Percentiles rank a stretch among this genome's conserved stretches.
These are phyloP conservation scores for Platorchestia sp. DNA, from an alignment of 1,140 invertebrate species.

Conservation along the genomic window DNA sequence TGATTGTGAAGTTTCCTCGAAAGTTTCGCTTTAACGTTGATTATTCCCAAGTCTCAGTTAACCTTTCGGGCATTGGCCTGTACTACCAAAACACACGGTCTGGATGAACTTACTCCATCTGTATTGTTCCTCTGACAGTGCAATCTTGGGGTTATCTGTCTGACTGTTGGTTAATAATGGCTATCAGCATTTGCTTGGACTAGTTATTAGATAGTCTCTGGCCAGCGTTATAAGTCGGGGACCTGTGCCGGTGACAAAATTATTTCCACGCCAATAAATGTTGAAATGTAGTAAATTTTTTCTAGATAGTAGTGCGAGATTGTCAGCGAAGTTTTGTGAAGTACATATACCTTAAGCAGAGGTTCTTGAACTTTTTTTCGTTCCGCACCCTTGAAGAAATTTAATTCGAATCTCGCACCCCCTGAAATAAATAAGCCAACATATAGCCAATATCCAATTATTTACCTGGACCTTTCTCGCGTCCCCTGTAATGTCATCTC, in stretches of 20 bases:
- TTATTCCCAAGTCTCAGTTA: background rate
- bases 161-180: background rate
- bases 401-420: no score
- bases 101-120: background rate
- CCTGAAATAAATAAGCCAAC: no score
- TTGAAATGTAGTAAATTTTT: no score
- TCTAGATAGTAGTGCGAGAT: no score
- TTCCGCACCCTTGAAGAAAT: no score
- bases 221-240: background rate
- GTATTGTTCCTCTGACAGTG: background rate
- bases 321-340: background rate
- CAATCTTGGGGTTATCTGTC: background rate
- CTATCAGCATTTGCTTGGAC: background rate
- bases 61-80: background rate
- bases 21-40: background rate
- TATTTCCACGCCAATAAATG: background rate
- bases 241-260: background rate
- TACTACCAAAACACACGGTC: background rate
- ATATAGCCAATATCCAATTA: no score
- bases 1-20: background rate
- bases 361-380: no score
- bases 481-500: no score
- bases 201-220: background rate
- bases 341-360: no score
- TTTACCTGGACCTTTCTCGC: background rate